A percentile compares a stretch with the other conserved stretches of the same genome.
phyloP scores from a whole-genome alignment of 2,797 vertebrate genomes.

The Rousettus madagascariensis region DNA sequence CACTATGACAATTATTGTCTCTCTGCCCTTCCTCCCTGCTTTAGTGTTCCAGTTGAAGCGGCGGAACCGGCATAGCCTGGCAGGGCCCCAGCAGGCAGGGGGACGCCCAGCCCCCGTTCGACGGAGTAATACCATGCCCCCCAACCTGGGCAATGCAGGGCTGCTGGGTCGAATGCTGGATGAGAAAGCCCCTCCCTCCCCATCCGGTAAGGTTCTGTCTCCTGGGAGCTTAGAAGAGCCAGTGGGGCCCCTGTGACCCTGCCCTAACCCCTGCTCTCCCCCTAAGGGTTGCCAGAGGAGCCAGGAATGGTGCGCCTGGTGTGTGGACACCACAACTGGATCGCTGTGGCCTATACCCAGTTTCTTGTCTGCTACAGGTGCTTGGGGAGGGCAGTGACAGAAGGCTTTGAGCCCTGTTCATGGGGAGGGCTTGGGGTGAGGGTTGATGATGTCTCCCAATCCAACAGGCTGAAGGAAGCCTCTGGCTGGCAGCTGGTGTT shows the following conservation, averaged over 20 bases:
- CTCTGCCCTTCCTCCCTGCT: not conserved
- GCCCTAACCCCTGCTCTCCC: not conserved
- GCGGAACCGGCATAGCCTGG: slow-evolving; percentile 92
- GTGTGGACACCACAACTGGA: slow-evolving; percentile 96
- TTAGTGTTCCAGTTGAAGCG: slow-evolving; percentile 91
- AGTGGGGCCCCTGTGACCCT: not conserved
- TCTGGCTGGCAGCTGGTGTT: slow-evolving; percentile 95
- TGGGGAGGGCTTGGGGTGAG: not conserved
- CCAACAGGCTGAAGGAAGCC: slow-evolving; percentile 91
- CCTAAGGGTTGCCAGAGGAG: slow-evolving; percentile 84
- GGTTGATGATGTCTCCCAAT: not conserved
- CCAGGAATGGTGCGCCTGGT: slow-evolving; percentile 91
- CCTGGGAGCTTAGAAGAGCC: not conserved
- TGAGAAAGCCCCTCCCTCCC: slow-evolving; percentile 78
- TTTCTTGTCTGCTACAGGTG: slow-evolving; percentile 93
- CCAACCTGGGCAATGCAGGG: slow-evolving; percentile 90
- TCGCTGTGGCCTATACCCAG: slow-evolving; percentile 92
- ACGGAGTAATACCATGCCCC: slow-evolving; percentile 95
- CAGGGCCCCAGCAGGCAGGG: slow-evolving; percentile 87
- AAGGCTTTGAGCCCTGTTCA: not conserved
- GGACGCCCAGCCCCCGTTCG: slow-evolving; percentile 86
- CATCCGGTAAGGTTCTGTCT: slow-evolving; percentile 44
- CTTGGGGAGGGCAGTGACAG: not conserved
- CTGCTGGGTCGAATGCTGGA: slow-evolving; percentile 86
- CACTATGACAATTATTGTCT: too few species aligned